phyloP scores from a whole-genome alignment of 2,113 vertebrate species.

The Oreocharis arfaki region DNA sequence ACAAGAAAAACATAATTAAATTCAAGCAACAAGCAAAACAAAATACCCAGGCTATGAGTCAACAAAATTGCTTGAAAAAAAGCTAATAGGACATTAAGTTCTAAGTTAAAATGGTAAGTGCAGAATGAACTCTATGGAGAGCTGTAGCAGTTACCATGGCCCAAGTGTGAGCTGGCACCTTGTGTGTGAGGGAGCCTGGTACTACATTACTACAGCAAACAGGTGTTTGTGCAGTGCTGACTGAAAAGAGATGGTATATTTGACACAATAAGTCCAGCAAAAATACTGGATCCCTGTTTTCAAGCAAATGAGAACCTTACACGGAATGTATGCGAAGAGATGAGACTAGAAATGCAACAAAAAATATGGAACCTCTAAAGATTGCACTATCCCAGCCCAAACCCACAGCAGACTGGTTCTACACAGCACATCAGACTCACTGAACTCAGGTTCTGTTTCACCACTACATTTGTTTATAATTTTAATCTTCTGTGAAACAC shows the following conservation, averaged over 20 bases:
- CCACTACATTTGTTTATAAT: neutral
- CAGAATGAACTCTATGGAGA: neutral
- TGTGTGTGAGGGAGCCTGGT: neutral
- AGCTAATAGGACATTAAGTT: neutral
- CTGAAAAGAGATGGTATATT: neutral
- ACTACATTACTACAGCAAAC: neutral
- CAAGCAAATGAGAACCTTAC: neutral
- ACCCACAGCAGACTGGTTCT: neutral
- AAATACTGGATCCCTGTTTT: neutral
- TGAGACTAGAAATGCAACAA: neutral
- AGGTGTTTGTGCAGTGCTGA: neutral
- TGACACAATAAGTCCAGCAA: neutral
- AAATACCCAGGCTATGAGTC: neutral
- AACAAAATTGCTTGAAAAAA: neutral
- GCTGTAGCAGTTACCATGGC: rapidly evolving
- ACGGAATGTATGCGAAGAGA: neutral
- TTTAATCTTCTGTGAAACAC: neutral
- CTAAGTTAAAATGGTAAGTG: neutral
- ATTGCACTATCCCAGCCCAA: neutral
- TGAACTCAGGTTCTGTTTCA: neutral
- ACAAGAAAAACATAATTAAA: neutral
- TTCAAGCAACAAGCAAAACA: neutral
- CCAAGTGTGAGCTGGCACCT: rapidly evolving
- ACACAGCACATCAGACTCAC: neutral
- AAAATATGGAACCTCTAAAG: neutral